Conservation (phyloP, 2,888 invertebrate genomes). For the Ornithoptera alexandrae region DNA sequence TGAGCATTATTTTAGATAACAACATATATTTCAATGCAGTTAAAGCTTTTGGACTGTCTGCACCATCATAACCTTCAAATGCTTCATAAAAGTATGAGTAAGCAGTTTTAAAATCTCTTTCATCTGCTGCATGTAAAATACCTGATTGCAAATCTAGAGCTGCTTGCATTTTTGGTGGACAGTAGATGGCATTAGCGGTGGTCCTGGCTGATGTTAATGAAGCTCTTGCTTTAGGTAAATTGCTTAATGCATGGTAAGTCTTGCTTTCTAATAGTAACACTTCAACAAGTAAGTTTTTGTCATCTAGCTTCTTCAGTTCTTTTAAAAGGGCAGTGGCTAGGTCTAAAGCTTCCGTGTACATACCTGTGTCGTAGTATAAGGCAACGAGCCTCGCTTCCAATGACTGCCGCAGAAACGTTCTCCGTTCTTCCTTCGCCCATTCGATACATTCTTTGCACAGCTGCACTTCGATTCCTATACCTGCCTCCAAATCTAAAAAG, state of each 20-base stretch:
- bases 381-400: constrained; percentile 97
- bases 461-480: constrained; percentile 96
- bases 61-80: constrained; percentile 98
- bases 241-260: constrained; percentile 98
- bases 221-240: constrained; percentile 97
- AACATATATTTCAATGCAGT: constrained; percentile 99
- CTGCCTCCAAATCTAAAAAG: constrained; percentile 97
- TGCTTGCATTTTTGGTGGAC: constrained; percentile 99
- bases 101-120: constrained; percentile 99
- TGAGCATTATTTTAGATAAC: constrained; percentile 98
- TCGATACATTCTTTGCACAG: constrained; percentile 98
- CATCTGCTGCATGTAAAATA: constrained; percentile 99
- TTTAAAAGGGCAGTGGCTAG: constrained; percentile 92
- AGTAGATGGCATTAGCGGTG: constrained; percentile 99
- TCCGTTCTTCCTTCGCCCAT: constrained; percentile 98
- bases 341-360: constrained; percentile 91
- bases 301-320: constrained; percentile 99
- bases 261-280: constrained; percentile 99
- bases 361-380: constrained; percentile 94
- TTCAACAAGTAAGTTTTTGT: constrained; percentile 98
- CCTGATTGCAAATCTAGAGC: constrained; percentile 98
- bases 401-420: constrained; percentile 97
- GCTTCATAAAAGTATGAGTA: constrained; percentile 99
- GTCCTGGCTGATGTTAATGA: constrained; percentile 98
- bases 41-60: constrained; percentile 94